Evolutionary conservation across 2,797 vertebrate genomes (phyloP).

Genomic region (Cetoscarus ocellatus): DNA sequence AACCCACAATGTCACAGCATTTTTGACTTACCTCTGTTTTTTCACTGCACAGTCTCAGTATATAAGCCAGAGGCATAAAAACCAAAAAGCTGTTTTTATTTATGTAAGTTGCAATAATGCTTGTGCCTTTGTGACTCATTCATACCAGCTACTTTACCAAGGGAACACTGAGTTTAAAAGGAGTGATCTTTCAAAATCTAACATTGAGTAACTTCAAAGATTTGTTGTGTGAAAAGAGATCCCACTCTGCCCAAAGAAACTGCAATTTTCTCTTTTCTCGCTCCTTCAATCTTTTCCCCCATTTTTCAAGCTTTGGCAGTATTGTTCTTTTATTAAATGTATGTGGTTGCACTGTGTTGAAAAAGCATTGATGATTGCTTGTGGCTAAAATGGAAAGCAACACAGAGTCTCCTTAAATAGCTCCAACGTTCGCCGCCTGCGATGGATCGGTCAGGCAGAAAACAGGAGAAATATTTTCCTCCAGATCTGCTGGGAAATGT

Average conservation of each 20-base stretch:
- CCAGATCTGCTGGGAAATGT: constrained; percentile 40
- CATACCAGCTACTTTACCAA: not conserved
- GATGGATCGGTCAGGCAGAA: constrained; percentile 36
- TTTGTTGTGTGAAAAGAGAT: constrained; percentile 22
- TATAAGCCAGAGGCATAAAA: no score
- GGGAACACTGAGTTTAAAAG: not conserved
- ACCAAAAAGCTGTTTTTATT: no score
- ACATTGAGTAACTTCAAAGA: constrained; percentile 11
- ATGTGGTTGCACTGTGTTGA: constrained; percentile 29
- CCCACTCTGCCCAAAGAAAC: constrained; percentile 9
- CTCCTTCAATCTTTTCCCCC: not conserved
- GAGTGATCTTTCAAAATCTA: not conserved
- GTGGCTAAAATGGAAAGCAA: constrained; percentile 57
- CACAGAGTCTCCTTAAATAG: constrained; percentile 40
- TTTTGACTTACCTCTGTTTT: no score
- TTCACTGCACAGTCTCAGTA: no score
- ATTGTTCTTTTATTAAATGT: constrained; percentile 14
- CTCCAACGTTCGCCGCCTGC: constrained; percentile 29
- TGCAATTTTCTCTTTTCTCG: not conserved
- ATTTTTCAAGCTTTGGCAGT: constrained; percentile 10
- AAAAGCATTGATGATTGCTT: constrained; percentile 40
- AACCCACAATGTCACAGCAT: no score
- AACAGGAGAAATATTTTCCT: constrained; percentile 53
- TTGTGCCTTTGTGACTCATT: no score
- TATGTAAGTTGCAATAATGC: no score